phyloP scores from a whole-genome alignment of 2,797 vertebrate genomes.

The Tachyglossus aculeatus region DNA sequence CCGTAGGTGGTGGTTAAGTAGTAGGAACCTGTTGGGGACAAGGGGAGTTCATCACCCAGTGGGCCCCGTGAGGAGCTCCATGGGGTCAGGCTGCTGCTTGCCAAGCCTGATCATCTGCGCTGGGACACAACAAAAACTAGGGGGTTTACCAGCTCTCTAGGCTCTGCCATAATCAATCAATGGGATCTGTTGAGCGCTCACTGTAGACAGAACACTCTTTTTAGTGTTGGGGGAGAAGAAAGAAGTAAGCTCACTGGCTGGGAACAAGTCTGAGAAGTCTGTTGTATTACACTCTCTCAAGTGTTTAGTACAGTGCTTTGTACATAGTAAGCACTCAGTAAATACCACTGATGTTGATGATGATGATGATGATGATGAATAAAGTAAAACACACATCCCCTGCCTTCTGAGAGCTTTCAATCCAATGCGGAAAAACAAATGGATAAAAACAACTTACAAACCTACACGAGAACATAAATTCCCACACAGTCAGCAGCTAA shows the following conservation, averaged over 20 bases:
- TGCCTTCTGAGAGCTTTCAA: no score
- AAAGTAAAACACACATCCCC: no score
- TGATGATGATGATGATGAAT: neutral
- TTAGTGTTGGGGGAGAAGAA: neutral
- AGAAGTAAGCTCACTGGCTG: neutral
- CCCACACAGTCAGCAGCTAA: no score
- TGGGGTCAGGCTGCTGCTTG: neutral
- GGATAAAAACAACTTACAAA: no score
- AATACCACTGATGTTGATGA: neutral
- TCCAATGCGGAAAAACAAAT: no score
- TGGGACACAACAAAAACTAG: no score
- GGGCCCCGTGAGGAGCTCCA: neutral
- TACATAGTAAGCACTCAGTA: neutral
- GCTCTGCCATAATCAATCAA: no score
- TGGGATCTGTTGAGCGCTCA: no score
- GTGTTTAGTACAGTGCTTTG: neutral
- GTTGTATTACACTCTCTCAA: neutral
- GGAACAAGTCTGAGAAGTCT: neutral
- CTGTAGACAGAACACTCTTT: neutral
- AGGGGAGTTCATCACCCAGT: no score
- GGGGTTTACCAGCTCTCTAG: no score
- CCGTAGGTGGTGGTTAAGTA: constrained; percentile 97
- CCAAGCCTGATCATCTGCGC: no score
- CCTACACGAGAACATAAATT: no score
- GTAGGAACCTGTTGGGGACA: constrained; percentile 84